phyloP scores from a whole-genome alignment of 2,888 invertebrate species.

The Epinotia ramella region DNA sequence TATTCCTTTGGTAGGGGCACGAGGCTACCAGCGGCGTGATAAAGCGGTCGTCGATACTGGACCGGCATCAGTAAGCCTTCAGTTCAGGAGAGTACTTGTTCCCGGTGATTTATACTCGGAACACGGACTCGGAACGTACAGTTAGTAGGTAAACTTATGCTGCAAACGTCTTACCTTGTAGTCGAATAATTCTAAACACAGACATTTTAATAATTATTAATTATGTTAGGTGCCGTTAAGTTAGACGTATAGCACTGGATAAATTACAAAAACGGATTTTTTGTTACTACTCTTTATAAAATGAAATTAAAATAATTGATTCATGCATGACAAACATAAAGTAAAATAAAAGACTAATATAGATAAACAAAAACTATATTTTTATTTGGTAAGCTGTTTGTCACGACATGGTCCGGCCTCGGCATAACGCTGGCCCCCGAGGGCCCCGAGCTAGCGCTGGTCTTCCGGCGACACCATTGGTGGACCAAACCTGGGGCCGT shows the following conservation, averaged over 20 bases:
- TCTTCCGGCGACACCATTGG: too few relatives aligned
- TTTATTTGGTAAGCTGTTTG: too few relatives aligned
- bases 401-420: too few relatives aligned
- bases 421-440: too few relatives aligned
- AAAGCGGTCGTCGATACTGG: slow-evolving; percentile 37
- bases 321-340: too few relatives aligned
- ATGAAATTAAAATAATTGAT: too few relatives aligned
- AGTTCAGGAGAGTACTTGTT: slow-evolving; percentile 34
- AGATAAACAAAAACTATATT: too few relatives aligned
- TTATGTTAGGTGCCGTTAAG: not conserved
- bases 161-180: too few relatives aligned
- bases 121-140: not conserved
- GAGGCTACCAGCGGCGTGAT: slow-evolving; percentile 29
- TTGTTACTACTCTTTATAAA: too few relatives aligned
- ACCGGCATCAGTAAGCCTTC: slow-evolving; percentile 38
- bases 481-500: too few relatives aligned
- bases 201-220: not conserved
- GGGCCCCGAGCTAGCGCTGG: too few relatives aligned
- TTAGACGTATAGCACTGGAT: not conserved
- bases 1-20: slow-evolving; percentile 29
- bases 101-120: slow-evolving; percentile 25
- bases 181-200: not conserved
- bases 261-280: not conserved
- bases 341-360: too few relatives aligned
- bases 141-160: not conserved